Evolutionary conservation across 1,140 invertebrate genomes (phyloP), one percentile per base, ranked within the genome.

Genomic region (Cydia pomonella): DNA sequence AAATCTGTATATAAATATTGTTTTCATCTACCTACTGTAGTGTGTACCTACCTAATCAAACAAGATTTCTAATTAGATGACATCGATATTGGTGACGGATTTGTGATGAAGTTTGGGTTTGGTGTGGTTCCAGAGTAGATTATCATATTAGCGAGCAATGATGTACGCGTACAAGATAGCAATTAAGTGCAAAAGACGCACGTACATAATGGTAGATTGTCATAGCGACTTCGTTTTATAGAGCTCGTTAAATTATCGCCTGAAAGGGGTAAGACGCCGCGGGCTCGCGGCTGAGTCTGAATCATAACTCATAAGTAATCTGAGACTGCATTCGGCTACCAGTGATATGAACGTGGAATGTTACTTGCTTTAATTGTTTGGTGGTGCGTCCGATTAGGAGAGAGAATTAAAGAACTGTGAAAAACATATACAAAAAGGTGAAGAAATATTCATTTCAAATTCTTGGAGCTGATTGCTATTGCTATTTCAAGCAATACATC

Each of bases 311-410:
- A 74, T 63, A 13, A 38, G 73, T 62, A 74, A 74, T 74, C 73
- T 74, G 53, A 74, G 73, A 76, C 72, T 82, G 85, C 85, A 83
- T 81, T 81, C 82, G 79, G 80, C 77, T 75, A 79, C 75, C 77
- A 81, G 79, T 84, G 84, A 78, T 82, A 80, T 77, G 80, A 77
- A 72, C 79, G 79, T 75, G 66, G 29, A 38, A 38, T 69, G 33
- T 33, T 69, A 21, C 12, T 18, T 21, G 63, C 25, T 69, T 69
- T 69, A 69, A 69, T 69, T 69, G 27, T 33, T 41, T 33, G 41
- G 27, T 10, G 63, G 63, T 38, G 16, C 27, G 10, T 6, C 12
- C 41, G 64, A 69, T 69, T 69, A 38, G 64, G 27, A 41, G 64
- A 27, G n/a, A 29, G 64, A n/a, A 69, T 18, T 53, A 0, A 18